Base-by-base conservation (phyloP, 2,113 vertebrate genomes). In the Rutilus rutilus region DNA sequence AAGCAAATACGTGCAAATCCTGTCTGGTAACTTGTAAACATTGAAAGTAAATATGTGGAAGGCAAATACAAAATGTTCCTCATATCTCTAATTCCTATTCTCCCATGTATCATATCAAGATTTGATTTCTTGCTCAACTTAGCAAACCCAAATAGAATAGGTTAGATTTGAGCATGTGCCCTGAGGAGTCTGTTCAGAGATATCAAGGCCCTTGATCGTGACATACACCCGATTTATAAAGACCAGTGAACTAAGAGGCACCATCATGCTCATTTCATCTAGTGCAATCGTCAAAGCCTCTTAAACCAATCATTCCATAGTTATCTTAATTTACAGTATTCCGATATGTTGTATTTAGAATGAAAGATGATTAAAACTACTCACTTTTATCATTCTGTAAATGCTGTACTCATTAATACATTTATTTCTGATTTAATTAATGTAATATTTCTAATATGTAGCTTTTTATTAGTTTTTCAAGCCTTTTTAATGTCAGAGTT, bases 61-160 rank as follows among this genome's bases (percentile, higher is more conserved):
- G 9, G 5, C 73, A 75, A 27, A 75, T 27, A 75, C 14, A 75
- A 75, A 75, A 27, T 75, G 3, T 15, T 75, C 6, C 12, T 14
- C 67, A 42, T 23, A 4, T 71, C 21, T 42, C 67, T 71, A 36
- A 71, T 11, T 69, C 65, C 19, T 39, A 69, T 69, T 69, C 65
- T 36, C 19, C 23, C 14, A 17, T 74, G n/a, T 25, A 47, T 73
- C 39, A 23, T 42, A 73, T 74, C 23, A 75, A 50, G 42, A 50
- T 81, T 65, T 45, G 73, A 50, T 81, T 81, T 45, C 15, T 64
- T 47, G n/a, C 59, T 64, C 39, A 62, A 62, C 21, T 33, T 62
- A 42, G 33, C 10, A 79, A 5, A 79, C 52, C 19, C 25, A n/a
- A 62, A 23, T 60, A 79, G 57, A 62, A 42, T 9, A 62, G 27